These are phyloP conservation scores for Oreonectes daqikongensis DNA, from an alignment of 2,797 vertebrate species.

Conservation along the genomic window DNA sequence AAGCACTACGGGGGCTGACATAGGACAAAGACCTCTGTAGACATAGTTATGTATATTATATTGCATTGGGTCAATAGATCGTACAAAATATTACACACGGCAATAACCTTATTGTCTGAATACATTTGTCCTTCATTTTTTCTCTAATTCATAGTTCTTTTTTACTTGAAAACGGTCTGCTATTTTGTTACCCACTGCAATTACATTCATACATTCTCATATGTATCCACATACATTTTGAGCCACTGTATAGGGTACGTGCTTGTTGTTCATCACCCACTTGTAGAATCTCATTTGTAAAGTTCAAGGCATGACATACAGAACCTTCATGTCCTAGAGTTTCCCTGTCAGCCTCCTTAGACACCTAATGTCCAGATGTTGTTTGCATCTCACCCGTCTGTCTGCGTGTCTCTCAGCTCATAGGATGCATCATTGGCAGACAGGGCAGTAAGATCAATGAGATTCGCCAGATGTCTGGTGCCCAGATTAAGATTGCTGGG, in stretches of 20 bases:
- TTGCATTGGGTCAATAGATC: too few species aligned
- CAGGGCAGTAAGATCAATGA: constrained; percentile 98
- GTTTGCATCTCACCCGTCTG: constrained; percentile 44
- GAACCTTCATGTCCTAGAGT: constrained; percentile 13
- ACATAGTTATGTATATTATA: too few species aligned
- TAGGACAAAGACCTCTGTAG: too few species aligned
- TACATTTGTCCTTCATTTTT: too few species aligned
- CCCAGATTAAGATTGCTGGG: constrained; percentile 96
- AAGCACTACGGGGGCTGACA: too few species aligned
- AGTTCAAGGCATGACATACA: constrained; percentile 5
- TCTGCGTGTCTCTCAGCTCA: constrained; percentile 77
- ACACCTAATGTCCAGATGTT: constrained; percentile 42
- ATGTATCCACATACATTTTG: too few species aligned
- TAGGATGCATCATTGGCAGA: constrained; percentile 97
- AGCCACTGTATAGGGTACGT: too few species aligned
- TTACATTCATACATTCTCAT: neutral
- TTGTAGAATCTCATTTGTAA: constrained; percentile 7
- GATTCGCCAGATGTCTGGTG: constrained; percentile 96
- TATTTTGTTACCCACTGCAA: neutral
- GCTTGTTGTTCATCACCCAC: neutral
- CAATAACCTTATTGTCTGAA: too few species aligned
- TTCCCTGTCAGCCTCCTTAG: constrained; percentile 17
- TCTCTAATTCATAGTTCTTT: too few species aligned
- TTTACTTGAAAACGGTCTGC: too few species aligned
- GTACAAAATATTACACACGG: too few species aligned